phyloP scores from a whole-genome alignment of 2,888 invertebrate species.

The Epinotia bilunana region DNA sequence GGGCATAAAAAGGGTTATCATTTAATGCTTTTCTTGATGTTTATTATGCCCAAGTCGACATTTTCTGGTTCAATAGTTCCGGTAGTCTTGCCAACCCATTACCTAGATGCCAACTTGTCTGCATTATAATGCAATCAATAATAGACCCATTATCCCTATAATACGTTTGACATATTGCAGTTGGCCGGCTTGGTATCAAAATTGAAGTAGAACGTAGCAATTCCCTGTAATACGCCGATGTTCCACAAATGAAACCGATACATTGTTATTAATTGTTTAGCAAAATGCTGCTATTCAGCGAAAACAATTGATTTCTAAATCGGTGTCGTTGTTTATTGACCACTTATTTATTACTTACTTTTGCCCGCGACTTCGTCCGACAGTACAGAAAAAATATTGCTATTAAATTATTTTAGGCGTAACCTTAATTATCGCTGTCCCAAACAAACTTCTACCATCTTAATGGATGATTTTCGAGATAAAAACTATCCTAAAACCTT shows the following conservation, averaged over 20 bases:
- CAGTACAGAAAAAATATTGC: no score
- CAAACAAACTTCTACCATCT: no score
- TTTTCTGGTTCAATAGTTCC: not conserved
- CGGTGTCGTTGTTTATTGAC: not conserved
- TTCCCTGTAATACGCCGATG: conserved; percentile 1
- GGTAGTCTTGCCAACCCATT: conserved; percentile 14
- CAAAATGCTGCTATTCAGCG: not conserved
- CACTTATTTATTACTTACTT: not conserved
- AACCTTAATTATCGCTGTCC: no score
- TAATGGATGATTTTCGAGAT: no score
- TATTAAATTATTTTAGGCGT: no score
- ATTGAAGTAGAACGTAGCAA: not conserved
- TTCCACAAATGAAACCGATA: not conserved
- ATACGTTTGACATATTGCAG: not conserved
- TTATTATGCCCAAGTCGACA: not conserved
- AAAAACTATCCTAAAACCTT: no score
- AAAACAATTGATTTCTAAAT: conserved; percentile 1
- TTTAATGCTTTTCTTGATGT: no score
- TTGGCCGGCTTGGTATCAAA: not conserved
- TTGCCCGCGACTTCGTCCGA: no score
- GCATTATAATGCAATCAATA: not conserved
- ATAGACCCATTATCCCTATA: not conserved
- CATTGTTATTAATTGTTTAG: not conserved
- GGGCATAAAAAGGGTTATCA: no score
- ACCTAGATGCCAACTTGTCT: conserved; percentile 11